Evolutionary conservation across 2,888 invertebrate species (phyloP).

Genomic region (Lottia scabra): DNA sequence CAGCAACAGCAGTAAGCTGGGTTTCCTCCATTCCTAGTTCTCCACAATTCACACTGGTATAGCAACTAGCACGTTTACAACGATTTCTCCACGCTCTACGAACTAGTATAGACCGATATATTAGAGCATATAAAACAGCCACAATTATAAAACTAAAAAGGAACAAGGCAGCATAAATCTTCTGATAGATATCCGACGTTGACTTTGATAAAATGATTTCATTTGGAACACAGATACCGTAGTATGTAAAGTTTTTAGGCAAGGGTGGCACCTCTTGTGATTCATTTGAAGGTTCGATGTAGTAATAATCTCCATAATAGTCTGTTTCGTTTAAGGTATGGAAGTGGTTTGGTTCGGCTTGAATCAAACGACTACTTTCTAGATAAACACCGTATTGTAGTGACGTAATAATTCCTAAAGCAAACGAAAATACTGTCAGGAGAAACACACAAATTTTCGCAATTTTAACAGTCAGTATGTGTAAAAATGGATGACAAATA

Average conservation of each 20-base stretch:
- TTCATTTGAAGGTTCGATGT: not conserved
- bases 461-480: constrained; percentile 47
- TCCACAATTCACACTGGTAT: constrained; percentile 32
- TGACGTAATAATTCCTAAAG: constrained; percentile 44
- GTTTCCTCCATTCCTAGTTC: constrained; percentile 30
- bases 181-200: constrained; percentile 44
- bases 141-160: constrained; percentile 56
- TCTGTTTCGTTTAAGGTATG: not conserved
- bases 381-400: constrained; percentile 41
- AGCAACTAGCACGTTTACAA: constrained; percentile 52
- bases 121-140: constrained; percentile 58
- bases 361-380: not conserved
- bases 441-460: constrained; percentile 44
- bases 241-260: constrained; percentile 3
- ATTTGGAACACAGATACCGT: constrained; percentile 36
- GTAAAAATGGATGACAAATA: constrained; percentile 64
- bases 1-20: constrained; percentile 32
- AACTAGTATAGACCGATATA: constrained; percentile 45
- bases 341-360: not conserved
- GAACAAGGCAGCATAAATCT: constrained; percentile 53
- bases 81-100: constrained; percentile 49
- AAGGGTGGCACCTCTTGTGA: not conserved
- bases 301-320: too few relatives aligned
- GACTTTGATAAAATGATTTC: constrained; percentile 38
- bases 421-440: constrained; percentile 37